Evolutionary conservation across 2,888 invertebrate species (phyloP), one percentile per base, ranked within the genome.

Genomic region (Biston betularia): DNA sequence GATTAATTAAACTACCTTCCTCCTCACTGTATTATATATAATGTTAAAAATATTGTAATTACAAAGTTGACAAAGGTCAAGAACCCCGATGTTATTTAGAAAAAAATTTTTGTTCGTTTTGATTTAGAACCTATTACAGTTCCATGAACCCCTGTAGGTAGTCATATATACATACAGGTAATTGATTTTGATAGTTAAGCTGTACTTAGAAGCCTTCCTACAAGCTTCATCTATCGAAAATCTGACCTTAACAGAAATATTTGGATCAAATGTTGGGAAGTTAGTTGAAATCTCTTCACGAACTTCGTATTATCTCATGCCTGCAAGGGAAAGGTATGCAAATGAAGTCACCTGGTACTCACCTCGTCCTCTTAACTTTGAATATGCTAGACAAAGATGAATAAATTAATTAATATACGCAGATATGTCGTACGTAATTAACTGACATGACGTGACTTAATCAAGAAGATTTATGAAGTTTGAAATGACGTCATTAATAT

Each of bases 271-370:
- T 68, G 59, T 64, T 63, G 46, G 63, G 63, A 70, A 65, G 54
- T 70, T 63, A 62, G 54, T 63, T 63, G 58, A 42, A 59, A 60
- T 62, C 56, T 68, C 42, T 34, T 52, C 10, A 1, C 38, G 46
- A 48, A 56, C 38, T 65, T 34, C 34, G 58, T 42, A 49, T 62
- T 62, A 67, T 63, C 58, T 57, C 49, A 61, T 10, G 55, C 60
- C 56, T 62, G 64, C 62, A 65, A 56, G 56, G 54, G 38, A 72
- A 73, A 70, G 68, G 70, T 79, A 80, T 79, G 78, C 75, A 78
- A 80, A 80, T 75, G 66, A 72, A 65, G 61, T 44, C 69, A 65
- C 55, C 65, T 68, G 67, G 34, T 58, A 35, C 48, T 45, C 53
- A 62, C 62, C 65, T 12, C 44, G 35, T 50, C 66, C 67, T 69